A percentile compares a stretch with the other conserved stretches of the same genome.
Conservation (phyloP, 30 jellyfish, hydroid and myxozoan species). For the Turritopsis dohrnii region DNA sequence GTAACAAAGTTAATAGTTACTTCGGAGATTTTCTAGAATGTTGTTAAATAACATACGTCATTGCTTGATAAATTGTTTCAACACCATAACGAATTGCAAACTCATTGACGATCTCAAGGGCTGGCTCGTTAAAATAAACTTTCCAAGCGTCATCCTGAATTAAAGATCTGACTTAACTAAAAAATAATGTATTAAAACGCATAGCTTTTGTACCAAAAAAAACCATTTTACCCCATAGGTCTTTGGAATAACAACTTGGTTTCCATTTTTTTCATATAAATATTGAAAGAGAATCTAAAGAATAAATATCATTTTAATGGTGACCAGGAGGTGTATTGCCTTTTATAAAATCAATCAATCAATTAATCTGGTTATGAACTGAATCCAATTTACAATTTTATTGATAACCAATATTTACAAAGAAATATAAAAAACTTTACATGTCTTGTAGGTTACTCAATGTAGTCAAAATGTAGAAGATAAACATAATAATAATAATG, state of each 20-base stretch:
- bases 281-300: constrained; percentile 78
- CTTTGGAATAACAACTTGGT: constrained; percentile 69
- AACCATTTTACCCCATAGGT: constrained; percentile 74
- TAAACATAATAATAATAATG: too few species aligned
- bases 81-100: constrained; percentile 95
- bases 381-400: too few species aligned
- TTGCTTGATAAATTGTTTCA: constrained; percentile 94
- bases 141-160: constrained; percentile 96
- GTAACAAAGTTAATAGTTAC: constrained; percentile 32
- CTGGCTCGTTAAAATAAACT: constrained; percentile 96
- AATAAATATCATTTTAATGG: not conserved
- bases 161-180: not conserved
- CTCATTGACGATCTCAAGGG: constrained; percentile 90
- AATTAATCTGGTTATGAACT: too few species aligned
- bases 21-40: not conserved
- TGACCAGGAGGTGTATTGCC: too few species aligned
- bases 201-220: not conserved
- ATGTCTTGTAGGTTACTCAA: too few species aligned
- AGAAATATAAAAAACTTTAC: too few species aligned
- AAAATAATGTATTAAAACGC: not conserved
- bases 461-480: too few species aligned
- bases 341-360: too few species aligned
- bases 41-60: constrained; percentile 62
- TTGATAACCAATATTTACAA: too few species aligned
- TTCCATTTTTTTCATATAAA: constrained; percentile 79